phyloP scores from a whole-genome alignment of 1,140 invertebrate genomes.

The Cotesia vestalis region DNA sequence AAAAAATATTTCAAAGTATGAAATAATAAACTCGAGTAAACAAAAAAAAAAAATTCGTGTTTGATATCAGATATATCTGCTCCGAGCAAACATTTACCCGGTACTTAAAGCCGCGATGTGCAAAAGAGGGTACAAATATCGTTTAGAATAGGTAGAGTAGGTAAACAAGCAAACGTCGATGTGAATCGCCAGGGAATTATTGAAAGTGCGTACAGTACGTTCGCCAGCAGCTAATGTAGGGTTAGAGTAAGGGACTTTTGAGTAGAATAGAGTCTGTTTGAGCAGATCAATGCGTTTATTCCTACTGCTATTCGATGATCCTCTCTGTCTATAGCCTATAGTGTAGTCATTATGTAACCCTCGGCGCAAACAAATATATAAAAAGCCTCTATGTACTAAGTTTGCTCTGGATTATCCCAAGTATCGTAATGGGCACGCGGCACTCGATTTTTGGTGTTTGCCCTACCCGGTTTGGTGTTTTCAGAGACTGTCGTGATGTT shows the following conservation, averaged over 20 bases:
- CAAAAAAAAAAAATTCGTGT: background rate
- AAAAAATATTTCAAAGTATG: background rate
- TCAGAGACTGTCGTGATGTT: too few species aligned
- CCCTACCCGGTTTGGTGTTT: too few species aligned
- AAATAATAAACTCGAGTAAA: background rate
- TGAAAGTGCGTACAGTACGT: conserved; percentile 1
- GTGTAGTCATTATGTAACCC: too few species aligned
- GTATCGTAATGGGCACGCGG: too few species aligned
- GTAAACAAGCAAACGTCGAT: background rate
- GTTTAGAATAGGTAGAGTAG: conserved; percentile 13
- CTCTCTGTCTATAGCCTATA: too few species aligned
- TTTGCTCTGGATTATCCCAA: too few species aligned
- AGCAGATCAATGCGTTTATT: too few species aligned
- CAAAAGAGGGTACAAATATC: conserved; percentile 39
- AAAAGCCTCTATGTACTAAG: too few species aligned
- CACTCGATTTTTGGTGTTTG: too few species aligned
- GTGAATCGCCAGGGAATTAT: background rate
- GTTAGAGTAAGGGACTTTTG: background rate
- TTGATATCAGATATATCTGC: conserved; percentile 3
- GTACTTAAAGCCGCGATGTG: conserved; percentile 43
- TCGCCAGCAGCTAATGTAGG: conserved; percentile 1
- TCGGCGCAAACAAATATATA: too few species aligned
- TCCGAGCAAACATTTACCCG: conserved; percentile 49
- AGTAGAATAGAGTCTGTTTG: background rate
- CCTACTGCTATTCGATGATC: too few species aligned